Percentiles rank a stretch among this genome's conserved stretches.
These are phyloP conservation scores for Netelia fuscicornis DNA, from an alignment of 2,888 invertebrate genomes.

Conservation along the genomic window DNA sequence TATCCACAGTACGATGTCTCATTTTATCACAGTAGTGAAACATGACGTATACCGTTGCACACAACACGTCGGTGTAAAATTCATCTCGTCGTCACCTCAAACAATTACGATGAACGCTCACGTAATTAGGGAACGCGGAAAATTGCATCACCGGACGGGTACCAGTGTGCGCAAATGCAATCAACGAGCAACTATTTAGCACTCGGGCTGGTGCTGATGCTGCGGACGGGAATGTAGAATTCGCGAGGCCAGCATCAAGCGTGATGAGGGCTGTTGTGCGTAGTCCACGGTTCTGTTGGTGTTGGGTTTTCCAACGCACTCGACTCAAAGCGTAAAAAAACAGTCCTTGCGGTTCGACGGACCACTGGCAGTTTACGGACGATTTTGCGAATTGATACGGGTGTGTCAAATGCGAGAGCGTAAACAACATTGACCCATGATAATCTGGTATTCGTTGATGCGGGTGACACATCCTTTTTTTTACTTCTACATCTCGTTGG, in stretches of 20 bases:
- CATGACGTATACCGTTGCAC: neutral
- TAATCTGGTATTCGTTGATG: slow-evolving; percentile 41
- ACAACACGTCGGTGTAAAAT: slow-evolving; percentile 55
- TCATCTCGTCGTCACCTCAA: slow-evolving; percentile 58
- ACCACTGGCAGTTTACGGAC: slow-evolving; percentile 33
- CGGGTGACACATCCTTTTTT: slow-evolving; percentile 23
- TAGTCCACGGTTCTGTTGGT: slow-evolving; percentile 10
- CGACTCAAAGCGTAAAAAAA: slow-evolving; percentile 17
- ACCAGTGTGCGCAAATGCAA: slow-evolving; percentile 52
- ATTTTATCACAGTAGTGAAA: neutral
- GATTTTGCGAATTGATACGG: slow-evolving; percentile 42
- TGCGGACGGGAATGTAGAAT: slow-evolving; percentile 45
- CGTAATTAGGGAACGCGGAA: slow-evolving; percentile 58
- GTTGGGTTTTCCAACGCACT: slow-evolving; percentile 15
- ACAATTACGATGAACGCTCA: slow-evolving; percentile 62
- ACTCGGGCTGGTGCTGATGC: slow-evolving; percentile 18
- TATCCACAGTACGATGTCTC: neutral
- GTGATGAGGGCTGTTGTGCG: slow-evolving; percentile 36
- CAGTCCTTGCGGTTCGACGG: slow-evolving; percentile 33
- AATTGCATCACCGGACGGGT: slow-evolving; percentile 55
- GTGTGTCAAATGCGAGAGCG: slow-evolving; percentile 11
- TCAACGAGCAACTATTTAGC: slow-evolving; percentile 64
- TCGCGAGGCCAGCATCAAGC: slow-evolving; percentile 29
- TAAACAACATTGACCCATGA: slow-evolving; percentile 18
- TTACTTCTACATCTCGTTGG: neutral